Base-by-base conservation (phyloP, 2,113 vertebrate genomes). In the Pogona vitticeps region DNA sequence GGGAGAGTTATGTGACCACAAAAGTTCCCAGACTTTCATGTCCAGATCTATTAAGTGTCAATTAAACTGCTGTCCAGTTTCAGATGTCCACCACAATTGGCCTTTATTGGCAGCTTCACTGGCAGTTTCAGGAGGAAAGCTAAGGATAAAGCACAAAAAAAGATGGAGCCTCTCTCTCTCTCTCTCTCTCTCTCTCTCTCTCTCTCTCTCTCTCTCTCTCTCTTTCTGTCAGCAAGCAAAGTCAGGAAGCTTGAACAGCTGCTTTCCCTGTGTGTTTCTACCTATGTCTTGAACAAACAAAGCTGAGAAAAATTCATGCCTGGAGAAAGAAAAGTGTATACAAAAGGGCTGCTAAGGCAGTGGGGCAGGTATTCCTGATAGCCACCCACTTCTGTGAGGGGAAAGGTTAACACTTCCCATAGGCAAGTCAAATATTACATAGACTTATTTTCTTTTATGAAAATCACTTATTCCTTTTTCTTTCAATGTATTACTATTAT, bases 1-100 rank as follows among this genome's bases (percentile, higher is more conserved):
- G 67, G 56, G 84, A 91, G 76, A 90, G 81, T 88, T 91, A 87
- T 31, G 75, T 93, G 92, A 92, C 91, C 86, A 85, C 93, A 83
- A 86, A 63, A 87, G 2, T 92, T 95, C 87, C 68, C 89, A 85
- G 91, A 80, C 52, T 91, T 94, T 89, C 86, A 93, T 91, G 82
- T 26, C 88, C 84, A 71, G 52, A 82, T 72, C 77, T 88, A 78
- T 88, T 91, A 90, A 83, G 71, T 75, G 70, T 85, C 76, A 85
- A 89, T 91, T 95, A 91, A 90, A 90, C 88, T 92, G 76, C 80
- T 88, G 83, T 28, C 40, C 85, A 80, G 0, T 80, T 90, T 92
- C 83, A 81, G 20, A 94, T 76, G 82, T 86, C 82, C 85, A 86
- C 78, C 90, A 80, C 72, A 91, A 81, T 1, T 86, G 84, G 68